Base-by-base conservation (phyloP, 2,113 vertebrate genomes). In the Lontra canadensis region DNA sequence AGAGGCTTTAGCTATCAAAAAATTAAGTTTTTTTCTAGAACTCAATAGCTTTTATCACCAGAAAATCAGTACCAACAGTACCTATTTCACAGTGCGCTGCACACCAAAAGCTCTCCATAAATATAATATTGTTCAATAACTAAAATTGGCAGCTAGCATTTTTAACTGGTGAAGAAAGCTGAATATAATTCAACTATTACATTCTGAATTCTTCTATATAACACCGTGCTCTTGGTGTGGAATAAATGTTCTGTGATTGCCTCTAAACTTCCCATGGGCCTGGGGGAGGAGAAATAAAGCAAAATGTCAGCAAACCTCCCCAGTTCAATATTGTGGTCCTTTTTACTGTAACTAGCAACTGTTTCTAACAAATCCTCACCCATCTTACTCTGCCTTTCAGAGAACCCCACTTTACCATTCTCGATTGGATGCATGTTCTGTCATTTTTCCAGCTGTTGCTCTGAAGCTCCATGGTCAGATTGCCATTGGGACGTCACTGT, bases 71-170 rank as follows among this genome's bases (percentile, higher is more conserved):
- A 84, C 79, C 89, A 89, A 94, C 17, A 76, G 67, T 34, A 34
- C 52, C 84, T 95, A 88, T 95, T 96, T 96, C 91, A 90, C 88
- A 94, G 96, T 21, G 6, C 20, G 49, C 87, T 85, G 65, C 83
- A 67, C 81, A 84, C 13, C 34, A 42, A 96, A 80, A 83, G 12
- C 52, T 29, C 65, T 94, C 84, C 3, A 73, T 88, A 92, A 95
- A 94, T 82, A 81, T 10, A 82, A 61, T 36, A 36, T 65, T 25
- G 52, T 82, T 94, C 80, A 88, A 78, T 84, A 95, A 67, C 44
- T 5, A 47, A 59, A 82, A 36, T 78, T 29, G 10, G 74, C 76
- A 92, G 90, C n/a, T n/a, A 26, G 85, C 34, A 61, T 73, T 79
- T 95, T 81, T 94, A 88, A 81, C 63, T 21, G 3, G 52, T 63